Base-by-base conservation (phyloP, 2,113 vertebrate genomes). In the Lipophrys pholis region DNA sequence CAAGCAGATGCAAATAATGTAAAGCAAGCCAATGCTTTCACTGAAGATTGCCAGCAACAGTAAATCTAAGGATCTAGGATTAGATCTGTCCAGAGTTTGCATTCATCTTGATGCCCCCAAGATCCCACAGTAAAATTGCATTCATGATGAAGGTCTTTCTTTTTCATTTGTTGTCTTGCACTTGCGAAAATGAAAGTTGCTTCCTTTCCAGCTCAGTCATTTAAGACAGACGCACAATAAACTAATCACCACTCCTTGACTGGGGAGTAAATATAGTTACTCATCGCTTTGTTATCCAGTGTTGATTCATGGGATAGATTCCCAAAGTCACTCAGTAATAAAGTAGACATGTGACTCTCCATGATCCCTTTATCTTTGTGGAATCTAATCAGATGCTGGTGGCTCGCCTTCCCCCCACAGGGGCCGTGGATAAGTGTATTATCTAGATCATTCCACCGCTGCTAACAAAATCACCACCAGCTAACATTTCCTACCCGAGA, bases 361-460 rank as follows among this genome's bases (percentile, higher is more conserved):
- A 9, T 84, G 82, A 89, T 90, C 78, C 81, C 78, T 85, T 89
- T 81, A 86, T 86, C 85, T 86, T 66, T 43, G 73, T 74, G 82
- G 72, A 81, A 91, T 90, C 84, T 92, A 90, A 91, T 93, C 89
- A 89, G 86, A 87, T 84, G 73, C 54, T 43, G 10, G 49, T 78
- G 80, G 69, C 76, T 86, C 55, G 50, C 68, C 60, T 50, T 69
- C 52, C 50, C 43, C 86, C 78, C 80, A 79, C 46, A 77, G 73
- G 78, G 60, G 61, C 79, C 17, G 80, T 67, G 77, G 87, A 85
- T 92, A 89, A 93, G 78, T 82, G 79, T 71, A 91, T 92, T 93
- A 93, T 86, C 85, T 70, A 78, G 87, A 92, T 93, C 87, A 91
- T 81, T 84, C 86, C 81, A 73, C 76, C 11, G 53, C 78, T 71